Evolutionary conservation across 2,888 invertebrate species (phyloP), one percentile per base, ranked within the genome.

Genomic region (Folsomia manolachei): DNA sequence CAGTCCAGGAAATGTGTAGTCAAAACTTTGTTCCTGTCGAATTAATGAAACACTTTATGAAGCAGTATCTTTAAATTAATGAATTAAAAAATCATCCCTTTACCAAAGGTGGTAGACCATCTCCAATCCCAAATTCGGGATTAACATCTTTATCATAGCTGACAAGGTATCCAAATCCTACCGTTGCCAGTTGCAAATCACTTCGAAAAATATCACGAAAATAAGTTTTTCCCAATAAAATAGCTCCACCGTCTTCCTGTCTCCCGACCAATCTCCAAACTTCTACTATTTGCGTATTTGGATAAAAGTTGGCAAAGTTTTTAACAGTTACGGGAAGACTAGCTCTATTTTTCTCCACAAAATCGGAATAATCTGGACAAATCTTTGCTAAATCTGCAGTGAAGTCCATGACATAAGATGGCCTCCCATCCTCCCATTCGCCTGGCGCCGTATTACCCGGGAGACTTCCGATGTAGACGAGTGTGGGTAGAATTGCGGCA

Each of bases 201-300:
- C 52, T 39, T 24, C 52, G 18, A n/a, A 27, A 66, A 21, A 27
- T 19, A 66, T 66, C 65, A 2, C 52, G 39, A 7, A 66, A 39
- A 24, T 66, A 66, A 23, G 52, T 66, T 21, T 66, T 66, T 7
- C 65, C 65, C 51, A 66, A n/a, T 14, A 27, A 52, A 66, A 66
- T 66, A 1, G 11, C 21, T 39, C 65, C 65, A 2, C 65, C 65
- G 21, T 66, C 65, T 14, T 24, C 21, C 21, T 39, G 51, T 1
- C 24, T 21, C 14, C 39, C 39, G 39, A 39, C 39, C 39, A 39
- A 39, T 9, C 39, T 4, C 39, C 39, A 39, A 4, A 14, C 39
- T 4, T 39, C 39, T 4, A 39, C 7, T 39, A 39, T 4, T 39
- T 39, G 39, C 4, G 4, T 39, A 9, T 4, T 14, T 14, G 39